Evolutionary conservation across 2,113 vertebrate genomes (phyloP).

Genomic region (Riparia riparia): DNA sequence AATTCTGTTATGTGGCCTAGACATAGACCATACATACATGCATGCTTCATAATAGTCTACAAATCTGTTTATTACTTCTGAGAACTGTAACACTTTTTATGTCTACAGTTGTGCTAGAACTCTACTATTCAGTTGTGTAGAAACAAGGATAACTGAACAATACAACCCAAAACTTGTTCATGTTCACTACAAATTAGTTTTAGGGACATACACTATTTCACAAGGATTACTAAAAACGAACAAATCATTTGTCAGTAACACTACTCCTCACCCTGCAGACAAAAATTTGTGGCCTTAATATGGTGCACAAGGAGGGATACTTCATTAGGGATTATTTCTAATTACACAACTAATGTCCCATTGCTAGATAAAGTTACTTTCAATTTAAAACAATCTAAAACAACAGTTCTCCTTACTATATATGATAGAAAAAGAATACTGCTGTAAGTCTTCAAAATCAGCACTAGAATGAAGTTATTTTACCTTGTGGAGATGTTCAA

Average conservation of each 20-base stretch:
- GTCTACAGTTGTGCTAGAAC: background rate
- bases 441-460: background rate
- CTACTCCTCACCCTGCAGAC: background rate
- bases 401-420: background rate
- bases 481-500: constrained; percentile 97
- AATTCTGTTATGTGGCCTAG: background rate
- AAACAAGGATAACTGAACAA: background rate
- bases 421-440: background rate
- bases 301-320: background rate
- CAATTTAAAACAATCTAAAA: background rate
- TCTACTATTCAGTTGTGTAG: background rate
- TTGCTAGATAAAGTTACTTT: background rate
- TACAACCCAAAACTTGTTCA: background rate
- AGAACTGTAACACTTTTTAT: background rate
- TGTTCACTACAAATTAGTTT: background rate
- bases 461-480: background rate
- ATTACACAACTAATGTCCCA: background rate
- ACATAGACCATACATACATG: background rate
- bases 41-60: background rate
- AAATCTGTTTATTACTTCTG: background rate
- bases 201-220: background rate
- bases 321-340: background rate
- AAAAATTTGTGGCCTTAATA: background rate
- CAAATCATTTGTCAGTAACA: background rate
- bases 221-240: background rate